These are phyloP conservation scores for Dendrocincla fuliginosa DNA, from an alignment of 2,797 vertebrate genomes.

Conservation along the genomic window DNA sequence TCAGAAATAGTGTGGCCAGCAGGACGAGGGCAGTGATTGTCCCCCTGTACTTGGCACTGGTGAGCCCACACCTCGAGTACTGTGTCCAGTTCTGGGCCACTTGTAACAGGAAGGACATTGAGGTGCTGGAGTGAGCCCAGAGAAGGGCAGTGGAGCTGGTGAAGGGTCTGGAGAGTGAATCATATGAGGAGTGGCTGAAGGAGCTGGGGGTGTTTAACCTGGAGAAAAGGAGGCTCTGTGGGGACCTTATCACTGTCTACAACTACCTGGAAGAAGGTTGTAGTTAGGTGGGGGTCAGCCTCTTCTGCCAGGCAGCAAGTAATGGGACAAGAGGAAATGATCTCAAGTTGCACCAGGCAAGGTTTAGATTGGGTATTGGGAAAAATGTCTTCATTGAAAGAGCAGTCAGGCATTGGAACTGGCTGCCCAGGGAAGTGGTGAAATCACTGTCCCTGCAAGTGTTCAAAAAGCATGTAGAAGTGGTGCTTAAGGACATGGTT, in stretches of 20 bases:
- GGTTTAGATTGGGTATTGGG: neutral
- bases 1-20: neutral
- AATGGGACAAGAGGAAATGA: neutral
- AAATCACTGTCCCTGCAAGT: neutral
- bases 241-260: neutral
- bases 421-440: neutral
- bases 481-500: neutral
- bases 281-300: neutral
- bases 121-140: neutral
- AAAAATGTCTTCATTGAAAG: neutral
- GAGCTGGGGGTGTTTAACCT: neutral
- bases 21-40: neutral
- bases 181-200: neutral
- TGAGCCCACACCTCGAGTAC: rapidly evolving
- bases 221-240: neutral
- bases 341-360: neutral
- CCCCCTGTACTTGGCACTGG: neutral
- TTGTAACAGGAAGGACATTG: neutral
- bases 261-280: neutral
- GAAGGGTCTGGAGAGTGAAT: neutral
- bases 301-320: neutral
- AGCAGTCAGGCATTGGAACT: neutral
- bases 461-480: neutral
- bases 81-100: neutral
- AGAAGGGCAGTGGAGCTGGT: neutral